phyloP scores from a whole-genome alignment of 35 echinoderm and acorn worm species.

The Lytechinus pictus region DNA sequence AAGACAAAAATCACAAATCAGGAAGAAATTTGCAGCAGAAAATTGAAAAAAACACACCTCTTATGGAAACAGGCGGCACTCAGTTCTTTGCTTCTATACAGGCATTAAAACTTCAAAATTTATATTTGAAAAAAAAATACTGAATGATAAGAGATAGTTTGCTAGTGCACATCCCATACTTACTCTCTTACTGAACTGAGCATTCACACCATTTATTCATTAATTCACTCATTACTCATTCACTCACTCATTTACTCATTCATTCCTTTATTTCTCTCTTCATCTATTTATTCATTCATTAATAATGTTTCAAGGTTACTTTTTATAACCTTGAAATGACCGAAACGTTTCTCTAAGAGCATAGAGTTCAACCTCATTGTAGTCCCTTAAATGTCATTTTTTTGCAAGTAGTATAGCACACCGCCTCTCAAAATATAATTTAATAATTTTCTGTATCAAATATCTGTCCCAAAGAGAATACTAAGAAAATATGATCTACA shows the following conservation, averaged over 20 bases:
- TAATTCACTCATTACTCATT: too few species aligned
- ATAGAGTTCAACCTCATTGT: not conserved
- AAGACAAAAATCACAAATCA: not conserved
- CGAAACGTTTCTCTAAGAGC: not conserved
- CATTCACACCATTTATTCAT: too few species aligned
- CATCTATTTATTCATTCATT: too few species aligned
- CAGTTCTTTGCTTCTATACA: not conserved
- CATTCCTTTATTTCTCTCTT: too few species aligned
- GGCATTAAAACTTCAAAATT: not conserved
- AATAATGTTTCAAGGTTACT: too few species aligned
- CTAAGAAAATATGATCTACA: not conserved
- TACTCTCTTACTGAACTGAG: too few species aligned
- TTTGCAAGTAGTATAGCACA: not conserved
- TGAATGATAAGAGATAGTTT: not conserved
- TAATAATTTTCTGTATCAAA: not conserved
- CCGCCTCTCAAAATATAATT: not conserved
- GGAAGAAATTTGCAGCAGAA: not conserved
- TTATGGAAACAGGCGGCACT: not conserved
- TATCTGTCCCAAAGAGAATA: not conserved
- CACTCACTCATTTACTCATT: too few species aligned
- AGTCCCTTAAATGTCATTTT: not conserved
- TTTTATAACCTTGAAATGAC: not conserved
- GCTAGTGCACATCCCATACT: not conserved
- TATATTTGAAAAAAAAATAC: not conserved
- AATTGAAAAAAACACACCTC: not conserved